Evolutionary conservation across 1,140 invertebrate species (phyloP).

Genomic region (Monochamus saltuarius): DNA sequence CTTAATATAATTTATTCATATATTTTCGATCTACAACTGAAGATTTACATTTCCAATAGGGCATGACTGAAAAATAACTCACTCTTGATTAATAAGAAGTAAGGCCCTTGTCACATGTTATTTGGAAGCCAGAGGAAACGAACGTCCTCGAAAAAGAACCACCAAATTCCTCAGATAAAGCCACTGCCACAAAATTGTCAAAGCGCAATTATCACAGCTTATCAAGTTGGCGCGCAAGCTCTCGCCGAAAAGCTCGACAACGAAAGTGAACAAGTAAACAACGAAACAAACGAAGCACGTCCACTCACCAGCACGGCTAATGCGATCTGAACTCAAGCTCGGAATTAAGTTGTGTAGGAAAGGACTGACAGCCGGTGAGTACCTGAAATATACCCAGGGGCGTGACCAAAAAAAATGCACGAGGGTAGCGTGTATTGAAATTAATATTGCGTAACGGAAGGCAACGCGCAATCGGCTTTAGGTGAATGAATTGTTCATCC

Average conservation of each 20-base stretch:
- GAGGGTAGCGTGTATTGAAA: too few species aligned
- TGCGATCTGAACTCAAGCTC: slow-evolving; percentile 8
- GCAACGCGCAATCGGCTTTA: too few species aligned
- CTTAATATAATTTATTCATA: too few species aligned
- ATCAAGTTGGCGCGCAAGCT: slow-evolving; percentile 3
- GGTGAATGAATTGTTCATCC: too few species aligned
- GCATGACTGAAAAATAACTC: neutral
- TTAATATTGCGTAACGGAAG: too few species aligned
- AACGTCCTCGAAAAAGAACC: neutral
- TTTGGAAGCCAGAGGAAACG: neutral
- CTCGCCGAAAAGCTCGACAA: slow-evolving; percentile 13
- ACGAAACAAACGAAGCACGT: slow-evolving; percentile 13
- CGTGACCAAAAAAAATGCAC: neutral
- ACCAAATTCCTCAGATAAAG: neutral
- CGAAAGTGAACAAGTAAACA: slow-evolving; percentile 7
- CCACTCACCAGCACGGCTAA: slow-evolving; percentile 9
- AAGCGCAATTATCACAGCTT: too few species aligned
- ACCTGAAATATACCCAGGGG: slow-evolving; percentile 19
- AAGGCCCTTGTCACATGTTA: slow-evolving; percentile 8
- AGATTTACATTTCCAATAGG: too few species aligned
- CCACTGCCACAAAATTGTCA: too few species aligned
- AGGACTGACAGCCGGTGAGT: slow-evolving; percentile 20
- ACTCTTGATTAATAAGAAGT: neutral
- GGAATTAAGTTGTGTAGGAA: slow-evolving; percentile 23
- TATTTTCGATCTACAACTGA: too few species aligned